Evolutionary conservation across 1,140 invertebrate species (phyloP).

Genomic region (Aculops lycopersici): DNA sequence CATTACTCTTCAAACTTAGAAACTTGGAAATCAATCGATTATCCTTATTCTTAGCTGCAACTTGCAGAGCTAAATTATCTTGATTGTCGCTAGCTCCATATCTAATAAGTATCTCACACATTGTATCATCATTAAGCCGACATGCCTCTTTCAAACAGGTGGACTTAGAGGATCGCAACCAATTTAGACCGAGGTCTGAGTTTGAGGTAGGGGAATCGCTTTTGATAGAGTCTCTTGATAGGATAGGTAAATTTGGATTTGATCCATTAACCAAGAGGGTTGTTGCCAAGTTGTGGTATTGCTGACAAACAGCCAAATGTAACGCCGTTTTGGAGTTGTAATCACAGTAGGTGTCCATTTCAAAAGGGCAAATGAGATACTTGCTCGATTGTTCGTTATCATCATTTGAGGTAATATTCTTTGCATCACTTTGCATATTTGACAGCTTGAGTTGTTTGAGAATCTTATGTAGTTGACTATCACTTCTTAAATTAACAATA

Average conservation of each 20-base stretch:
- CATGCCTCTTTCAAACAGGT: conserved; percentile 25
- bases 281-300: conserved; percentile 35
- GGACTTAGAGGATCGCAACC: neutral
- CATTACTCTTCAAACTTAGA: conserved; percentile 32
- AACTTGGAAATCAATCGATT: conserved; percentile 35
- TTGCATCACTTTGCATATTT: too few species aligned
- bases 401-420: conserved; percentile 49
- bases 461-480: too few species aligned
- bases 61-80: conserved; percentile 28
- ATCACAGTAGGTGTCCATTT: conserved; percentile 38
- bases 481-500: too few species aligned
- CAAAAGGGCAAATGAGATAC: conserved; percentile 26
- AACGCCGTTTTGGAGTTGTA: conserved; percentile 36
- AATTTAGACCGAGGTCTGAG: neutral
- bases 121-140: conserved; percentile 25
- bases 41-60: conserved; percentile 32
- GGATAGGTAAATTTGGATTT: conserved; percentile 17
- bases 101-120: conserved; percentile 39
- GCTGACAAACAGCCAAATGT: conserved; percentile 38
- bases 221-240: conserved; percentile 3
- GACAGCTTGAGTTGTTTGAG: too few species aligned
- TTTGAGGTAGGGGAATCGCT: neutral
- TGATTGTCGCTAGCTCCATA: conserved; percentile 59
- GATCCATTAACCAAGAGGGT: conserved; percentile 32
- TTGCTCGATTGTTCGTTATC: conserved; percentile 14